A percentile compares a stretch with the other conserved stretches of the same genome.
phyloP scores from a whole-genome alignment of 2,113 vertebrate species.

The Pongo abelii region DNA sequence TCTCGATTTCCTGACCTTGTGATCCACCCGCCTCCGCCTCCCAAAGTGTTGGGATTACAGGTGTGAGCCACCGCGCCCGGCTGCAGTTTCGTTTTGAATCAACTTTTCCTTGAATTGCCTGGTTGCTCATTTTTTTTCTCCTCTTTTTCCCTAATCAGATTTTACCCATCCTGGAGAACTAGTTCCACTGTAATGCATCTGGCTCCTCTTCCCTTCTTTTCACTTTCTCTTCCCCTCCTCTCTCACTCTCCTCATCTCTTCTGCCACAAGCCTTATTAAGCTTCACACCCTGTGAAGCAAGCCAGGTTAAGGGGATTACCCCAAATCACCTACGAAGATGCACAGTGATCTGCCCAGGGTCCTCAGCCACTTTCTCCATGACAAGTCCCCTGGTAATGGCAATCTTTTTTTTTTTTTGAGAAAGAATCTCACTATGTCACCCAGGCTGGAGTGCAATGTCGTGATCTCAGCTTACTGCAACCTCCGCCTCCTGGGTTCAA shows the following conservation, averaged over 20 bases:
- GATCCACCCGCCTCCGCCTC: too few species aligned
- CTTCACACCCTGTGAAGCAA: neutral
- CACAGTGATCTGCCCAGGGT: neutral
- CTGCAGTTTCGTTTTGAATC: neutral
- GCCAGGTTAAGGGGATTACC: neutral
- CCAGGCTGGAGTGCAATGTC: neutral
- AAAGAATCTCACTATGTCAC: neutral
- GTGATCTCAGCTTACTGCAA: neutral
- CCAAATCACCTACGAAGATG: neutral
- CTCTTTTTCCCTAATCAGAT: neutral
- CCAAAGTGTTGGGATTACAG: too few species aligned
- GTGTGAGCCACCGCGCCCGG: too few species aligned
- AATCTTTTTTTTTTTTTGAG: neutral
- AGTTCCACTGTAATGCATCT: neutral
- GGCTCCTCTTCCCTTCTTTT: neutral
- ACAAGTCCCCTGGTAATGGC: neutral
- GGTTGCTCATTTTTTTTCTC: neutral
- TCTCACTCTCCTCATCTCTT: neutral
- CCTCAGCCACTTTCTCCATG: neutral
- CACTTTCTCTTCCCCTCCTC: neutral
- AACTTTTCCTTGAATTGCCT: neutral
- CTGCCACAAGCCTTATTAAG: neutral
- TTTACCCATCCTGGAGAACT: neutral
- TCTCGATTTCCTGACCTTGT: too few species aligned
- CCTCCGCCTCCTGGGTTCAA: neutral